Evolutionary conservation across 2,888 invertebrate genomes (phyloP), one percentile per base, ranked within the genome.

Genomic region (Tribolium freemani): DNA sequence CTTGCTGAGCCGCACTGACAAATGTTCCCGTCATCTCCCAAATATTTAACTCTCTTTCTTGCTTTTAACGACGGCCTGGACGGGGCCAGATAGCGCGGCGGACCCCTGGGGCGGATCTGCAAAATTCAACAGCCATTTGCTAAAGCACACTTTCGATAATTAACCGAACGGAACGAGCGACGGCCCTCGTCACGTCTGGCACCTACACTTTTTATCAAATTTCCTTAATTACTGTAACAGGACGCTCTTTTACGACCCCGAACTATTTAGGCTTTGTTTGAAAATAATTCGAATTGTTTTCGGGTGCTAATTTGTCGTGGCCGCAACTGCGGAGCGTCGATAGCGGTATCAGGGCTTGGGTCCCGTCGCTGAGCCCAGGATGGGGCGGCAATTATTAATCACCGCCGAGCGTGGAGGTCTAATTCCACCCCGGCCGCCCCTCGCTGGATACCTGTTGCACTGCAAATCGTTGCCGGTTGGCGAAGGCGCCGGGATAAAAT

Each of bases 1-100:
- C 80, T 78, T 76, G 76, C 78, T 82, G 81, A 82, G 81, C 81
- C 81, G 69, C 72, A 76, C 80, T 83, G 83, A 83, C 84, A 83
- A 84, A 84, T 83, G 81, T 74, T 73, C 73, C 51, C 69, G 69
- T 72, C 76, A 70, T 74, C 72, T 73, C 68, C 73, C 77, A 76
- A 77, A 77, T 77, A 77, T 77, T 75, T 75, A 72, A 75, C 76
- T 76, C 76, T 64, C 69, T 70, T 64, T 64, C 57, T 56, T 54
- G 57, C 63, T 54, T 64, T 64, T 69, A 60, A 60, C 69, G 60
- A 60, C 57, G 26, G 50, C 50, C 56, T 57, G 57, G 21, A 26
- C 57, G 57, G 58, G 57, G 50, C 10, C 57, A 56, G 68, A 57
- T 57, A 68, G 57, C 68, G 48, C 45, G 56, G 44, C 46, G 46